These are phyloP conservation scores for Listronotus bonariensis DNA, from an alignment of 1,140 invertebrate species.

Conservation along the genomic window DNA sequence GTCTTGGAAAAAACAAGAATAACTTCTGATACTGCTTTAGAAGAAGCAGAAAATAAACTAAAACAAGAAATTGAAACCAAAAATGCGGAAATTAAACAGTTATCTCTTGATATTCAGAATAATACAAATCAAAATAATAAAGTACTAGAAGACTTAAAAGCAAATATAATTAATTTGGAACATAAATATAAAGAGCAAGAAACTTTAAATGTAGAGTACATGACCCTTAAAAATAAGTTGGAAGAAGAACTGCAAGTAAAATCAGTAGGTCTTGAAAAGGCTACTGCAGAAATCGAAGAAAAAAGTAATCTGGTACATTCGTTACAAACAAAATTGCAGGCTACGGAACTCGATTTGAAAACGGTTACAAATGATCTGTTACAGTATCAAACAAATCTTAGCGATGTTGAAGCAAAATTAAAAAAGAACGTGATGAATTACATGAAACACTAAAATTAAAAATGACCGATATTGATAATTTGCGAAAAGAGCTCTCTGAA, in stretches of 20 bases:
- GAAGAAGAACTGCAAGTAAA: constrained; percentile 15
- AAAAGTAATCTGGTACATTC: constrained; percentile 33
- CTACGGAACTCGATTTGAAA: constrained; percentile 55
- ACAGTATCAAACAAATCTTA: constrained; percentile 39
- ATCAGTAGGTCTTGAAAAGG: not conserved
- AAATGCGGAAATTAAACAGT: constrained; percentile 13
- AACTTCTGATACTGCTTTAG: not conserved
- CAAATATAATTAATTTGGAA: constrained; percentile 12
- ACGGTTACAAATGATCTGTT: constrained; percentile 52
- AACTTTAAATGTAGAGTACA: not conserved
- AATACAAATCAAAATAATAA: constrained; percentile 8
- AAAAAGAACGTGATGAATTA: constrained; percentile 43
- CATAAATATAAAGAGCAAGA: not conserved
- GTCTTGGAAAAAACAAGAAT: constrained; percentile 17
- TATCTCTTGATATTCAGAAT: constrained; percentile 12
- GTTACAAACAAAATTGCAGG: constrained; percentile 41
- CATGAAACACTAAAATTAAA: constrained; percentile 53
- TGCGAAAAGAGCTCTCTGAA: constrained; percentile 53
- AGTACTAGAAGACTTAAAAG: not conserved
- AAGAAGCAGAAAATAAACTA: constrained; percentile 10
- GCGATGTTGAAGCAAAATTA: constrained; percentile 39
- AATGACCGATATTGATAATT: constrained; percentile 58
- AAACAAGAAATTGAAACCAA: constrained; percentile 11
- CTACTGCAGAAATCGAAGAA: constrained; percentile 1
- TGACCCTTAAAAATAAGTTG: constrained; percentile 24